These are phyloP conservation scores for Thryonomys swinderianus DNA, from an alignment of 2,113 vertebrate genomes.

Conservation along the genomic window DNA sequence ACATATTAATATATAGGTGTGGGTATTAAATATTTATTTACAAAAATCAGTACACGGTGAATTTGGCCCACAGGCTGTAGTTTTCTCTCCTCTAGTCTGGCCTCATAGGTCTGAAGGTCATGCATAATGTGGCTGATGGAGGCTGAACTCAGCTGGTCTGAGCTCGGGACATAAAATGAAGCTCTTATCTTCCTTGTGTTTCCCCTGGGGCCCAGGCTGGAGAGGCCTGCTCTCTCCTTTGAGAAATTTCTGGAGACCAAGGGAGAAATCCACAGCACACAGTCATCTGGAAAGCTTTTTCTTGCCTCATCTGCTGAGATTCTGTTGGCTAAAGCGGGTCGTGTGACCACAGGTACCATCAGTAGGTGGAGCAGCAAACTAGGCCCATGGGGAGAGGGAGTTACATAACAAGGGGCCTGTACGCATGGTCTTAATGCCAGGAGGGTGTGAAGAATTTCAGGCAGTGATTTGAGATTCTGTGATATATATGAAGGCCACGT, in stretches of 20 bases:
- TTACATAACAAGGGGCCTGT: background rate
- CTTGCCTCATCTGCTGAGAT: background rate
- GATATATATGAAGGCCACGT: background rate
- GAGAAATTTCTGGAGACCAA: background rate
- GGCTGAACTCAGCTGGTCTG: background rate
- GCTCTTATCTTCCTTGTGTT: background rate
- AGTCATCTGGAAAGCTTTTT: background rate
- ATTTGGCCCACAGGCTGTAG: background rate
- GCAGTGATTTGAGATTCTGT: background rate
- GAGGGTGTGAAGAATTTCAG: background rate
- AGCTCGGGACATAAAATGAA: background rate
- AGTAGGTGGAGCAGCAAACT: background rate
- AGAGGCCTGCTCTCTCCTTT: background rate
- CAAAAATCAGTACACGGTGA: background rate
- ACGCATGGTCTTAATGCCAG: background rate
- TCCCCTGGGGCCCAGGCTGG: background rate
- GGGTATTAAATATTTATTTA: background rate
- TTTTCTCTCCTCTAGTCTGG: background rate
- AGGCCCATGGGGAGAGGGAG: background rate
- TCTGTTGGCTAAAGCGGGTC: background rate
- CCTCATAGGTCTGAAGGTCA: background rate
- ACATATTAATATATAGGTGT: background rate
- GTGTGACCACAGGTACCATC: background rate
- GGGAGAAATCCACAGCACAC: background rate
- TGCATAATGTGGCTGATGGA: background rate